Conservation (phyloP, 2,888 invertebrate species). For the Ectobius pallidus region DNA sequence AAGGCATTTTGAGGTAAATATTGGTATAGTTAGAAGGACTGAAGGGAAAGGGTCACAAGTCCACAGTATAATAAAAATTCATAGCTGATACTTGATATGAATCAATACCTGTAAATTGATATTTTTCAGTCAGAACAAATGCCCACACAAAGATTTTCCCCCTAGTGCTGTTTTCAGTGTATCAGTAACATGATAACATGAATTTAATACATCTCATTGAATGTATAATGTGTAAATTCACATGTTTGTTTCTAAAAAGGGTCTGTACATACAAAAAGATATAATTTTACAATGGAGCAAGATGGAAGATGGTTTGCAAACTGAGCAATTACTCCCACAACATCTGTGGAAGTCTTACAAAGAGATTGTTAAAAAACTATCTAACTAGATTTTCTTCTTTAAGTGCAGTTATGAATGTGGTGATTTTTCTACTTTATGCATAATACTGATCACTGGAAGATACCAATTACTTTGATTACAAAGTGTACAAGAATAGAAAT, state of each 20-base stretch:
- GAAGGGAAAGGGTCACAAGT: slow-evolving; percentile 8
- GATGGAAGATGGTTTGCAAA: slow-evolving; percentile 12
- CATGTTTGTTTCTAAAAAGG: too few relatives aligned
- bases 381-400: background rate
- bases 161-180: background rate
- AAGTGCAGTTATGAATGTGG: background rate
- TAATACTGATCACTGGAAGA: slow-evolving; percentile 10
- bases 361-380: slow-evolving; percentile 3
- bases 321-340: slow-evolving; percentile 10
- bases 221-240: background rate
- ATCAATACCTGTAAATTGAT: slow-evolving; percentile 24
- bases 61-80: background rate
- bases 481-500: too few relatives aligned
- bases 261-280: background rate
- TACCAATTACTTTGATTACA: too few relatives aligned
- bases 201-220: background rate
- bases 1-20: slow-evolving; percentile 30
- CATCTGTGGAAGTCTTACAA: slow-evolving; percentile 1
- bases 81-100: slow-evolving; percentile 20
- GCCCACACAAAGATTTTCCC: background rate
- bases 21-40: slow-evolving; percentile 4
- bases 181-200: slow-evolving; percentile 3
- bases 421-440: background rate
- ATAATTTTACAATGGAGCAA: background rate
- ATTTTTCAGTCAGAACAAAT: slow-evolving; percentile 6